A percentile compares a stretch with the other conserved stretches of the same genome.
phyloP scores from a whole-genome alignment of 2,113 vertebrate genomes.

The Otis tarda region DNA sequence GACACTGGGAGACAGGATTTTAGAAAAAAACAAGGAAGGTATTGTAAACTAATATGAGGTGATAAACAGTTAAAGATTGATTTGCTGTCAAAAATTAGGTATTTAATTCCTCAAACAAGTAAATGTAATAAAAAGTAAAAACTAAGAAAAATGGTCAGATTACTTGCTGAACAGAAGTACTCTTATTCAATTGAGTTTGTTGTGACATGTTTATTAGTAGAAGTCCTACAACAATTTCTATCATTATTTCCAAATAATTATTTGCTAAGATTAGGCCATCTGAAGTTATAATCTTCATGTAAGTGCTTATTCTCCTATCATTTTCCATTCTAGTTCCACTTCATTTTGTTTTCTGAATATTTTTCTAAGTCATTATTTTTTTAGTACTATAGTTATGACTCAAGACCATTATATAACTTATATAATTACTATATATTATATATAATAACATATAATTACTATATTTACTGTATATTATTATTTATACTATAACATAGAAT shows the following conservation, averaged over 20 bases:
- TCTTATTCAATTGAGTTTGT: not conserved
- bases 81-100: not conserved
- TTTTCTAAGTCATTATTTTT: not conserved
- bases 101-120: not conserved
- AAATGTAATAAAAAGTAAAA: not conserved
- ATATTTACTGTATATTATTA: too few species aligned
- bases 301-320: not conserved
- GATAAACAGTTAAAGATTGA: not conserved
- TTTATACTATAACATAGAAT: too few species aligned
- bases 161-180: not conserved
- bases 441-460: too few species aligned
- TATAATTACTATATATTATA: too few species aligned
- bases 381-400: not conserved
- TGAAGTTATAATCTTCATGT: not conserved
- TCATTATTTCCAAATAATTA: not conserved
- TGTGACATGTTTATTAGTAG: not conserved
- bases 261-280: not conserved
- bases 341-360: not conserved
- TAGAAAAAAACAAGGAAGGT: not conserved
- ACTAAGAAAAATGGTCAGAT: not conserved
- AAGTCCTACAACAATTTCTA: not conserved
- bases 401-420: not conserved
- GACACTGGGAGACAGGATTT: not conserved
- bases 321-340: not conserved
- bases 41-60: not conserved